phyloP scores from a whole-genome alignment of 1,140 invertebrate species.

The Subanguina moxae region DNA sequence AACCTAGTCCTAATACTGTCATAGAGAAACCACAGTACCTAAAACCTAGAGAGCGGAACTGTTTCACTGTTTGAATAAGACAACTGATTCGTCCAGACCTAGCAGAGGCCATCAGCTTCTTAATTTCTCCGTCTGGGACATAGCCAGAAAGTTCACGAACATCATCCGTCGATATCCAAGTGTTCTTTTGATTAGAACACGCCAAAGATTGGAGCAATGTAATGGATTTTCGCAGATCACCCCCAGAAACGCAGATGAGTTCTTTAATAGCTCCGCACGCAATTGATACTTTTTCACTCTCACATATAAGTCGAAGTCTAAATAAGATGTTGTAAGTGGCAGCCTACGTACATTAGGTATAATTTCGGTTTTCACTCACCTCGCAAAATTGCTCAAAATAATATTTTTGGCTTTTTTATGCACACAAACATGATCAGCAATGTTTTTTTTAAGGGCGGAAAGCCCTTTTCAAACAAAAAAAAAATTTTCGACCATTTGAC shows the following conservation, averaged over 20 bases:
- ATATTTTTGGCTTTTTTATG: too few species aligned
- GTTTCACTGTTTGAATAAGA: background rate
- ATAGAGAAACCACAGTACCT: background rate
- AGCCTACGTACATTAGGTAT: too few species aligned
- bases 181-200: conserved; percentile 47
- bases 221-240: conserved; percentile 71
- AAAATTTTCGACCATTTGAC: too few species aligned
- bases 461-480: too few species aligned
- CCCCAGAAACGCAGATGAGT: conserved; percentile 81
- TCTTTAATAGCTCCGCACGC: conserved; percentile 70
- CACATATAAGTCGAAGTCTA: conserved; percentile 75
- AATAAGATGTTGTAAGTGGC: conserved; percentile 35
- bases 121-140: conserved; percentile 38
- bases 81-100: background rate
- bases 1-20: conserved; percentile 61
- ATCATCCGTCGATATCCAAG: conserved; percentile 67
- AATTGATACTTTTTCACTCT: conserved; percentile 73
- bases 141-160: conserved; percentile 75
- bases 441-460: too few species aligned
- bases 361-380: too few species aligned
- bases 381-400: too few species aligned
- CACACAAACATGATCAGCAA: too few species aligned
- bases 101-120: background rate
- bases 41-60: background rate
- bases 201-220: conserved; percentile 46